Conservation (phyloP, 2,113 vertebrate genomes). For the Lepisosteus oculatus region DNA sequence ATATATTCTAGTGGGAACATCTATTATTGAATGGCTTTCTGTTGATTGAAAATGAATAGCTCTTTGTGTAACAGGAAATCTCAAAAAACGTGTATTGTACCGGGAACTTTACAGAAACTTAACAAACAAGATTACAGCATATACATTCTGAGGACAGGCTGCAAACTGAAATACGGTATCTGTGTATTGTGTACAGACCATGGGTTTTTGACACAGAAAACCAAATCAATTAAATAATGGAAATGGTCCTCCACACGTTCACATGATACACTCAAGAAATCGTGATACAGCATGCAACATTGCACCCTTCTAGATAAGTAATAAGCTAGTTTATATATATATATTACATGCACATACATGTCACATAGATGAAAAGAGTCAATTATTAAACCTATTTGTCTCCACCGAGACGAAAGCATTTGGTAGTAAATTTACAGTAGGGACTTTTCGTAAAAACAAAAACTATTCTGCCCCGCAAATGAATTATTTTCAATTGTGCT, state of each 20-base stretch:
- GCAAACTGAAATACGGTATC: not conserved
- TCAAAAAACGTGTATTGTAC: constrained; percentile 20
- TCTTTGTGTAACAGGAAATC: constrained; percentile 40
- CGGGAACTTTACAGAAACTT: constrained; percentile 7
- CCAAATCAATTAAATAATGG: not conserved
- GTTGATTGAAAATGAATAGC: constrained; percentile 36
- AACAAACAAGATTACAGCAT: not conserved
- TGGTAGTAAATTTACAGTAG: not conserved
- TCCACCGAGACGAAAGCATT: not conserved
- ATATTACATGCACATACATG: not conserved
- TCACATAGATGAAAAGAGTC: not conserved
- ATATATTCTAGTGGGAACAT: constrained; percentile 33
- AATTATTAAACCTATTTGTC: not conserved
- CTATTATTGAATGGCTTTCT: constrained; percentile 26
- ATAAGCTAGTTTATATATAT: not conserved
- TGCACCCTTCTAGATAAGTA: not conserved
- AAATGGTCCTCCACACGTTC: not conserved
- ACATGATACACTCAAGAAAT: no score
- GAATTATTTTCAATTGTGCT: constrained; percentile 21
- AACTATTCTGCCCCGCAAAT: constrained; percentile 12
- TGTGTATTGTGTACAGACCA: constrained; percentile 4
- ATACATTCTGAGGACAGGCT: not conserved
- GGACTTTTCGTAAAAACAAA: not conserved
- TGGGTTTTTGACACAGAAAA: constrained; percentile 5
- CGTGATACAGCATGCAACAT: not conserved